phyloP scores from a whole-genome alignment of 2,797 vertebrate genomes.

The Gallirallus australis region DNA sequence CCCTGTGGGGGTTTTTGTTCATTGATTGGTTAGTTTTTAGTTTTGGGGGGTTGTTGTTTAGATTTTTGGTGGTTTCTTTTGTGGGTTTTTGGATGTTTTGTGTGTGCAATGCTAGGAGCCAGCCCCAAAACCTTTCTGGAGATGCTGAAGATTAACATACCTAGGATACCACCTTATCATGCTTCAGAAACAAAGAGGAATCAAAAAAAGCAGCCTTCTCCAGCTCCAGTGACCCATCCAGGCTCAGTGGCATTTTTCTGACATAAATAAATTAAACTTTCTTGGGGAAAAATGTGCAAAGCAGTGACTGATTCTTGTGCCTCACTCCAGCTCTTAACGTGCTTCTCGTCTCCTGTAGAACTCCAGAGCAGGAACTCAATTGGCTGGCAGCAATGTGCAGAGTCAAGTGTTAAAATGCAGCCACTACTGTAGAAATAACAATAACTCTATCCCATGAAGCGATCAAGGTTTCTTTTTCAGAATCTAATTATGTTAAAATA shows the following conservation, averaged over 20 bases:
- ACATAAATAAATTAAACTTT: neutral
- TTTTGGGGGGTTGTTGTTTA: neutral
- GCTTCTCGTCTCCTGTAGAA: neutral
- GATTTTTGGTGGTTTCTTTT: neutral
- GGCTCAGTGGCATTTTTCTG: neutral
- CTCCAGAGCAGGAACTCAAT: neutral
- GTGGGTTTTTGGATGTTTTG: fast-evolving
- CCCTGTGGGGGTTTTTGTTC: neutral
- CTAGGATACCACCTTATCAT: neutral
- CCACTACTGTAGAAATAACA: neutral
- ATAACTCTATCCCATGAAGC: neutral
- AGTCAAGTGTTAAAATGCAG: neutral
- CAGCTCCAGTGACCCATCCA: neutral
- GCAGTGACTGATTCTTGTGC: neutral
- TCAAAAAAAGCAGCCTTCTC: neutral
- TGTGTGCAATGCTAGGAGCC: neutral
- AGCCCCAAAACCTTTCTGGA: neutral
- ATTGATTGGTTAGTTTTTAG: neutral
- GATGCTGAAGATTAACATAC: neutral
- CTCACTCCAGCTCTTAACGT: neutral
- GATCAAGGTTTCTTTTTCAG: neutral
- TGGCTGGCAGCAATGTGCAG: neutral
- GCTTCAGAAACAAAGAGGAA: neutral
- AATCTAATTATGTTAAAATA: slow-evolving; percentile 37
- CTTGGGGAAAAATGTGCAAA: neutral